Evolutionary conservation across 1,140 invertebrate genomes (phyloP), one percentile per base, ranked within the genome.

Genomic region (Bradysia coprophila): DNA sequence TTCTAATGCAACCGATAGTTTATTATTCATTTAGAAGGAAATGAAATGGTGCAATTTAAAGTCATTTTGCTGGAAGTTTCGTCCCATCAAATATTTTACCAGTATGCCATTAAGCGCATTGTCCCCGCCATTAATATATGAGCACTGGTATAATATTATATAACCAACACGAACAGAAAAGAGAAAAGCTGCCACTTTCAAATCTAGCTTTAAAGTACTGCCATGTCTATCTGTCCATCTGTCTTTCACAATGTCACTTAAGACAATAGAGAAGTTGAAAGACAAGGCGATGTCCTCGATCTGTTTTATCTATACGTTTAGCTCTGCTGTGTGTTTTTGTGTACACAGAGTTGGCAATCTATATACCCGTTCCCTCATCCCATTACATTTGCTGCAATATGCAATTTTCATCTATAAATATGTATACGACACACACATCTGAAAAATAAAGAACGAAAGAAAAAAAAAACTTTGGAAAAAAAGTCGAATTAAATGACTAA

Each of bases 241-340:
- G 36, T 38, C 36, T 38, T 38, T 38, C 36, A 18, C 36, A 38
- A 38, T 18, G 36, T 38, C 36, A 38, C 36, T 38, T 38, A 38
- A 38, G 18, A 38, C 36, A 38, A 38, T 38, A 38, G 36, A 38
- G 36, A 38, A 38, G 36, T 38, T 38, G 36, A 38, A 20, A 38
- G 36, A 38, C 36, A 38, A 19, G 36, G 18, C n/a, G 36, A 38
- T 38, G 18, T 38, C 36, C 36, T 38, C 36, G 21, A 38, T 38
- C n/a, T 34, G 18, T 34, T n/a, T n/a, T n/a, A n/a, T n/a, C n/a
- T n/a, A n/a, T n/a, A n/a, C n/a, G n/a, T n/a, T n/a, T n/a, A n/a
- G n/a, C n/a, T n/a, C n/a, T n/a, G n/a, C n/a, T n/a, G n/a, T n/a
- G n/a, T n/a, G n/a, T n/a, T n/a, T n/a, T n/a, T n/a, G n/a, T n/a